phyloP scores from a whole-genome alignment of 2,888 invertebrate genomes.

The Mesorhabditis spiculigera region DNA sequence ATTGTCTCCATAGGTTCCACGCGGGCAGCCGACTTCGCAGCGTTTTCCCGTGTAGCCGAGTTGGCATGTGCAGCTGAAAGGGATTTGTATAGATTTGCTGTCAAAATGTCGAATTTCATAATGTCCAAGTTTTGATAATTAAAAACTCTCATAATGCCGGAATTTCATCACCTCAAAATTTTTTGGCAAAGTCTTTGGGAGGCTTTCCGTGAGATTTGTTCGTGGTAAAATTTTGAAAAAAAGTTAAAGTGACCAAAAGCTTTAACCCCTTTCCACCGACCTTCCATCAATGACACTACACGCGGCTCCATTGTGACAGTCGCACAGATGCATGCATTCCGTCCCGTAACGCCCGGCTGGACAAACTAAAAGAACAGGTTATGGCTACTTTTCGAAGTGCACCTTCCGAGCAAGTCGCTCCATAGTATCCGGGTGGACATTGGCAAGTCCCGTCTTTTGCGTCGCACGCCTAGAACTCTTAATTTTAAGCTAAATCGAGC shows the following conservation, averaged over 20 bases:
- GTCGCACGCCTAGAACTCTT: constrained; percentile 43
- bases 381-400: neutral
- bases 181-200: no score
- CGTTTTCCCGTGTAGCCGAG: constrained; percentile 53
- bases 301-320: constrained; percentile 53
- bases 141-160: no score
- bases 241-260: no score
- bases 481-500: no score
- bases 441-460: constrained; percentile 60
- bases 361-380: constrained; percentile 52
- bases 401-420: constrained; percentile 56
- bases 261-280: neutral
- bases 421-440: constrained; percentile 53
- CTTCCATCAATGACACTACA: constrained; percentile 42
- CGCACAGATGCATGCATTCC: constrained; percentile 52
- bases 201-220: no score
- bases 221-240: no score
- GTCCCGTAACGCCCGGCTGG: constrained; percentile 53
- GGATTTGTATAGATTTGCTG: neutral
- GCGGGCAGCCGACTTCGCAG: constrained; percentile 71
- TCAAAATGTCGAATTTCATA: neutral
- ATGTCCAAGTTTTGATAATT: neutral
- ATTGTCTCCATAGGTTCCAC: constrained; percentile 72
- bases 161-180: no score
- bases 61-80: constrained; percentile 51